Percentiles rank a stretch among this genome's conserved stretches.
Conservation (phyloP, 2,888 invertebrate species). For the Trichopoda pennipes region DNA sequence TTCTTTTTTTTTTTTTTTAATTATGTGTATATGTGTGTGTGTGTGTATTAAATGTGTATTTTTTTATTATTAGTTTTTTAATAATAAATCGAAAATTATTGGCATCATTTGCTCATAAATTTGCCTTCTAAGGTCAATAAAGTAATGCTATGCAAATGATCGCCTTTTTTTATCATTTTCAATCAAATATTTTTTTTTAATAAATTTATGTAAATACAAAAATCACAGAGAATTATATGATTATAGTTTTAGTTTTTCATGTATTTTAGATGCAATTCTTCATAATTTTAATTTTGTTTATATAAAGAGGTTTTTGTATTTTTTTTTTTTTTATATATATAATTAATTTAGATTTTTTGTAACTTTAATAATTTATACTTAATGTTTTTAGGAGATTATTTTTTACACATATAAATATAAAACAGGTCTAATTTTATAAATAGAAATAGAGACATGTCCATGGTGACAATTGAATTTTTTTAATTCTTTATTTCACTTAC, state of each 20-base stretch:
- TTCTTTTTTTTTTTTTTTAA: too few relatives aligned
- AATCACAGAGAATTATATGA: slow-evolving; percentile 70
- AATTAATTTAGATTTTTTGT: slow-evolving; percentile 1
- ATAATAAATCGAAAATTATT: slow-evolving; percentile 39
- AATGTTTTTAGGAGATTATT: not conserved
- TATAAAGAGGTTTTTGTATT: slow-evolving; percentile 35
- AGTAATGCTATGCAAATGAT: slow-evolving; percentile 21
- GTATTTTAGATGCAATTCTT: slow-evolving; percentile 25
- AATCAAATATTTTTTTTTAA: slow-evolving; percentile 23
- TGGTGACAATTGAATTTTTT: too few relatives aligned
- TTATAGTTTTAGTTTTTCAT: slow-evolving; percentile 58
- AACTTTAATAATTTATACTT: not conserved
- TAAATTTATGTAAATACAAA: slow-evolving; percentile 69
- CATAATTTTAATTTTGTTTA: slow-evolving; percentile 38
- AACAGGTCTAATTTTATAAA: not conserved
- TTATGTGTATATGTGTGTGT: slow-evolving; percentile 4
- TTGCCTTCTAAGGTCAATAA: slow-evolving; percentile 15
- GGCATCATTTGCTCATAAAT: slow-evolving; percentile 14
- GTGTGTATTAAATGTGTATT: not conserved
- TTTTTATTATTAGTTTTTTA: not conserved
- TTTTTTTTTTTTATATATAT: not conserved
- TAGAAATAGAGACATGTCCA: too few relatives aligned
- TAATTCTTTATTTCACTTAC: too few relatives aligned
- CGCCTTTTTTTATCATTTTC: slow-evolving; percentile 28
- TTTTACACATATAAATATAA: not conserved